Evolutionary conservation across 2,888 invertebrate species (phyloP).

Genomic region (Pseudoips prasinana): DNA sequence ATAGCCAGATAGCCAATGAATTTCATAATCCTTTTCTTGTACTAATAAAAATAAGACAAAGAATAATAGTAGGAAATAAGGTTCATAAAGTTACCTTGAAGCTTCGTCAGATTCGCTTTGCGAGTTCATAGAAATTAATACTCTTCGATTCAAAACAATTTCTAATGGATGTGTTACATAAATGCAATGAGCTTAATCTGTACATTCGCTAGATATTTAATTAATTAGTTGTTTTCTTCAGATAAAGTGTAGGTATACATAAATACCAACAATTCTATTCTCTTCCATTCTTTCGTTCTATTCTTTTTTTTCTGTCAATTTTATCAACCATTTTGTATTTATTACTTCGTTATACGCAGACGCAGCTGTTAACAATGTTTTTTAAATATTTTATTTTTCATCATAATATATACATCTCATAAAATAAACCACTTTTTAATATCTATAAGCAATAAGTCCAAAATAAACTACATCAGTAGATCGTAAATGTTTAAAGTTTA

Average conservation of each 20-base stretch:
- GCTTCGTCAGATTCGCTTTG: constrained; percentile 81
- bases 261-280: constrained; percentile 59
- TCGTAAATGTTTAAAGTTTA: too few relatives aligned
- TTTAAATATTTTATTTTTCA: too few relatives aligned
- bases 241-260: constrained; percentile 54
- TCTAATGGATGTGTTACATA: constrained; percentile 51
- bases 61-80: constrained; percentile 10
- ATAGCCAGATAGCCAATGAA: constrained; percentile 6
- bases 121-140: constrained; percentile 78
- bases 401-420: too few relatives aligned
- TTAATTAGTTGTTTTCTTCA: constrained; percentile 38
- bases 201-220: constrained; percentile 44
- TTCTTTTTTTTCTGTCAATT: constrained; percentile 56
- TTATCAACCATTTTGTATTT: constrained; percentile 59
- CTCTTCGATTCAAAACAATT: constrained; percentile 54
- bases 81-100: constrained; percentile 68
- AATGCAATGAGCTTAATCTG: constrained; percentile 44
- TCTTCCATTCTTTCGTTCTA: constrained; percentile 41
- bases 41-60: constrained; percentile 8
- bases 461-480: too few relatives aligned
- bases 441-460: too few relatives aligned
- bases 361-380: too few relatives aligned
- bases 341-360: constrained; percentile 35
- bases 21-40: constrained; percentile 4
- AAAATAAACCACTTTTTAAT: too few relatives aligned